Conservation (phyloP, 2,888 invertebrate species). For the Ormyrus thymus region DNA sequence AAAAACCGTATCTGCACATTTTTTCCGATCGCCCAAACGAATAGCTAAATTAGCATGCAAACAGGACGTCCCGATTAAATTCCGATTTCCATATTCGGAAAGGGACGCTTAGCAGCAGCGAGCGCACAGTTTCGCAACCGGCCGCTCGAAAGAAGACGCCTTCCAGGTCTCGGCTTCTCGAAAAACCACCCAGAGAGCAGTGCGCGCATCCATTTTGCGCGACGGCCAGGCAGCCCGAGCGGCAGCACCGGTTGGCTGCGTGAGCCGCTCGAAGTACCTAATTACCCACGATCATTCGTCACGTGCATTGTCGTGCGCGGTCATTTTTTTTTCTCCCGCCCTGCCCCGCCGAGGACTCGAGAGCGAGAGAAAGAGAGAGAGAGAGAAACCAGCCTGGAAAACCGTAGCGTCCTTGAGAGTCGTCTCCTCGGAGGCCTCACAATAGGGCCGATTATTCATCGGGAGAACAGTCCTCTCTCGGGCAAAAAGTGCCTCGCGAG, state of each 20-base stretch:
- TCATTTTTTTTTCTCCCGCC: neutral
- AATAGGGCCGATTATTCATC: neutral
- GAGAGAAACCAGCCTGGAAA: neutral
- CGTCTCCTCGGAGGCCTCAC: constrained; percentile 15
- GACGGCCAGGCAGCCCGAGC: neutral
- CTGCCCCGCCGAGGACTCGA: constrained; percentile 5
- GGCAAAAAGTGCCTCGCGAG: constrained; percentile 52
- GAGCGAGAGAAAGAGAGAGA: constrained; percentile 1
- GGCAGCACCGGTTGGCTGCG: constrained; percentile 8
- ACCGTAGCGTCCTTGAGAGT: constrained; percentile 38
- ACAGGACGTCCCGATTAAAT: too few species aligned
- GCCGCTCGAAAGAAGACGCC: too few species aligned
- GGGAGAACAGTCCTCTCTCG: neutral
- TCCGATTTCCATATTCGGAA: too few species aligned
- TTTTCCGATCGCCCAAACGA: too few species aligned
- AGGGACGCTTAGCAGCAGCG: too few species aligned
- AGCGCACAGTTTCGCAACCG: too few species aligned
- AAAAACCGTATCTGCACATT: neutral
- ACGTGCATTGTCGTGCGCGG: constrained; percentile 36
- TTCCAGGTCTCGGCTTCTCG: too few species aligned
- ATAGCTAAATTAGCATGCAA: too few species aligned
- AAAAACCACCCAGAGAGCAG: constrained; percentile 29
- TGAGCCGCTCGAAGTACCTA: constrained; percentile 19
- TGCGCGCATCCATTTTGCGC: constrained; percentile 42
- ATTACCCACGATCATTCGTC: constrained; percentile 50